Base-by-base conservation (phyloP, 2,888 invertebrate species). In the Meganola albula region DNA sequence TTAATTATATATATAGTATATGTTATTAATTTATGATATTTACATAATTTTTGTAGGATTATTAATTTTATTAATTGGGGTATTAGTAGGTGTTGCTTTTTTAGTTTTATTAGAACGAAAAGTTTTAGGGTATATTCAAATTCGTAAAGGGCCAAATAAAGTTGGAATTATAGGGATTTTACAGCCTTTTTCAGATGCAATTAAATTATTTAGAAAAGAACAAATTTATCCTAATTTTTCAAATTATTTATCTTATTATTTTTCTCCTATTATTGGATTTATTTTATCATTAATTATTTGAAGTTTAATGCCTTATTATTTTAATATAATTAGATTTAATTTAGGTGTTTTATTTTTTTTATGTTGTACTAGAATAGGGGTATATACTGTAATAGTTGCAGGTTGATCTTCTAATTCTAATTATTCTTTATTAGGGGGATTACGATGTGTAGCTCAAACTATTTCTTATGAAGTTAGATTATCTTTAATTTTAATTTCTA, bases 381-480 rank as follows among this genome's bases (percentile, higher is more conserved):
- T 92, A 53, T 92, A 91, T 84, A 82, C 82, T 0, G 64, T 91
- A 29, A 88, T 92, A 68, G 56, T 90, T 50, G 75, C 89, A 5
- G 92, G 92, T 0, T 92, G 92, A 7, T 92, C 91, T 48, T 92
- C 91, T 6, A 92, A 92, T 88, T 92, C 91, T 31, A 90, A 89
- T 78, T 93, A 92, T 90, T 74, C 91, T 22, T 82, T 92, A 64
- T 87, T 93, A 60, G 92, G 92, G 0, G 86, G 89, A 0, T 75
- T 92, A 44, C 92, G 92, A 0, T 84, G 89, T 1, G 88, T 92
- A 0, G 90, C 91, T 71, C 92, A 93, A 74, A 91, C 90, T 36
- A 90, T 93, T 89, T 92, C 92, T 61, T 93, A 92, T 89, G 92
- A 93, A 72, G 90, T 93, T 20, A 90, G 90, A 9, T 87, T 92